Base-by-base conservation (phyloP, 2,888 invertebrate species). In the Ornithoptera priamus region DNA sequence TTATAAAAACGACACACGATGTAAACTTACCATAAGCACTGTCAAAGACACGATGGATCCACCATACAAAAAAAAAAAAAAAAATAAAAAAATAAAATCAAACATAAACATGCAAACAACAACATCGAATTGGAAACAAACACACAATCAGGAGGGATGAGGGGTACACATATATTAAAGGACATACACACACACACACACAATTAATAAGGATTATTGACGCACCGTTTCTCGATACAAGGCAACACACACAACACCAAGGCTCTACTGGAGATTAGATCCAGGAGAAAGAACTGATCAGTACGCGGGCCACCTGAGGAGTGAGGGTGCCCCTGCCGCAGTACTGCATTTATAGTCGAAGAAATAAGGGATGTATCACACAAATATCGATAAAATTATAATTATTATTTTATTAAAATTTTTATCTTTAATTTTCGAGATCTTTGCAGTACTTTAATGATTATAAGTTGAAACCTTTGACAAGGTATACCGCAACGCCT, bases 301-400 rank as follows among this genome's bases (percentile, higher is more conserved):
- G 15, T 58, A 7, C 57, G 57, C 57, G 57, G 8, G 22, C 15
- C 57, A 12, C 12, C 57, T 22, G 57, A 58, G 4, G 57, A 58
- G 57, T 58, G 57, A 58, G 57, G 57, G 57, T 22, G 57, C 12
- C 57, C 57, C 22, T 58, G 57, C 57, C 57, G 57, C 57, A 58
- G 24, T 58, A 58, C 57, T 58, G 57, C 57, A 58, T 22, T 58
- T 58, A 58, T 58, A 58, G 57, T 58, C 57, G 22, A 24, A 58
- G 6, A 7, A 22, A 1, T 10, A 22, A 22, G 57, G 57, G 57
- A 20, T 10, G 57, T 58, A n/a, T 15, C 12, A 22, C 10, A n/a
- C 10, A 22, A n/a, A 22, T 58, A 22, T 58, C 57, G 57, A 58
- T 58, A 24, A 58, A 58, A 58, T 22, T 18, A n/a, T 18, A 53